Evolutionary conservation across 64 coral and sea anemone species (phyloP).

Genomic region (Actinia tenebrosa): DNA sequence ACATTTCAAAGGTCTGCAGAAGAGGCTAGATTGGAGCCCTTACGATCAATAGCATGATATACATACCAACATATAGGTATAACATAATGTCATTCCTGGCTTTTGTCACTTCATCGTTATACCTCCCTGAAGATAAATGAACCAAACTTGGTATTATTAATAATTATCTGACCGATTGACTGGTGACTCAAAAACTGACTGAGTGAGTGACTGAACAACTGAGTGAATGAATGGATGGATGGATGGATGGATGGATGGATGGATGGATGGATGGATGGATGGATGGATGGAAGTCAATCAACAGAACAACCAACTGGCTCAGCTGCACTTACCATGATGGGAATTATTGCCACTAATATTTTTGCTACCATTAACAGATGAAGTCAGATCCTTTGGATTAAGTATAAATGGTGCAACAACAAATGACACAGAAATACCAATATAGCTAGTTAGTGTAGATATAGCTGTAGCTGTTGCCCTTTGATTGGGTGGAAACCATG

Average conservation of each 20-base stretch:
- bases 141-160: background rate
- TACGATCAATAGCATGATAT: too few relatives aligned
- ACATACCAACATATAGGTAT: slow-evolving; percentile 78
- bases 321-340: background rate
- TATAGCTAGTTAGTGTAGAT: slow-evolving; percentile 75
- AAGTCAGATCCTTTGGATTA: slow-evolving; percentile 44
- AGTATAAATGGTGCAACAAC: slow-evolving; percentile 75
- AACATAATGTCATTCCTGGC: slow-evolving; percentile 66
- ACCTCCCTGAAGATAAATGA: background rate
- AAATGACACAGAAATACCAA: slow-evolving; percentile 87
- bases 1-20: too few relatives aligned
- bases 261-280: too few relatives aligned
- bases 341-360: background rate
- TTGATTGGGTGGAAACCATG: slow-evolving; percentile 93
- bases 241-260: too few relatives aligned
- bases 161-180: background rate
- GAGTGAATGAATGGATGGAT: too few relatives aligned
- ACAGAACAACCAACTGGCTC: too few relatives aligned
- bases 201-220: too few relatives aligned
- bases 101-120: slow-evolving; percentile 20
- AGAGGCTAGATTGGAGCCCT: too few relatives aligned
- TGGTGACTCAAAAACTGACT: too few relatives aligned
- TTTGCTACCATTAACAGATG: background rate
- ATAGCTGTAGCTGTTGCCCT: slow-evolving; percentile 88
- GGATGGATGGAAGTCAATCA: too few relatives aligned